Evolutionary conservation across 2,888 invertebrate species (phyloP).

Genomic region (Acanthosepion esculentum): DNA sequence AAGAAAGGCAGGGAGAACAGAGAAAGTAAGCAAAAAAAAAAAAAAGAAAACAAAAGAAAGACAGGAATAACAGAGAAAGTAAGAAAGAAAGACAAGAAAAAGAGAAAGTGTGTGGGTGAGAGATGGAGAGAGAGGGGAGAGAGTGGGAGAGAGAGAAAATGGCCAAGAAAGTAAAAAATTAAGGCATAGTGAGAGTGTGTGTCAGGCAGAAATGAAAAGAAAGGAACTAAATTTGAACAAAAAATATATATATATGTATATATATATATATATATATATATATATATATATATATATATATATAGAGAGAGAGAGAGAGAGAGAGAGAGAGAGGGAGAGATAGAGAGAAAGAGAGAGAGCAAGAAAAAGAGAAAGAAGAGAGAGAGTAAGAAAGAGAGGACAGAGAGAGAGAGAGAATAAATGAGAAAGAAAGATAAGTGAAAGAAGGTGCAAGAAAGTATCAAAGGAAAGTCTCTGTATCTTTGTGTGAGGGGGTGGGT

Average conservation of each 20-base stretch:
- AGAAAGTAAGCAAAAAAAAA: neutral
- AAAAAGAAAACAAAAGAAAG: neutral
- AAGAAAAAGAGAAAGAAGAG: neutral
- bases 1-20: accelerated
- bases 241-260: too few relatives aligned
- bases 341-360: accelerated
- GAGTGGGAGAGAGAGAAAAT: too few relatives aligned
- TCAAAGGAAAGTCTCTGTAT: too few relatives aligned
- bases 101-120: accelerated
- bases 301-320: too few relatives aligned
- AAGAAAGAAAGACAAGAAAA: neutral
- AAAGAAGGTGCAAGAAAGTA: too few relatives aligned
- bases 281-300: too few relatives aligned
- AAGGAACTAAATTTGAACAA: neutral
- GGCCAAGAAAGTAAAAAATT: neutral
- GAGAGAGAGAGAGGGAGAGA: neutral
- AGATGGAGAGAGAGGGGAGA: too few relatives aligned
- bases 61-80: neutral
- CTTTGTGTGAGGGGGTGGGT: too few relatives aligned
- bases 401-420: neutral
- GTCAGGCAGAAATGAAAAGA: too few relatives aligned
- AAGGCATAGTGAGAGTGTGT: neutral
- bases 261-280: too few relatives aligned
- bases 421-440: too few relatives aligned
- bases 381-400: neutral